Evolutionary conservation across 2,113 vertebrate genomes (phyloP).

Genomic region (Baryphthengus martii): DNA sequence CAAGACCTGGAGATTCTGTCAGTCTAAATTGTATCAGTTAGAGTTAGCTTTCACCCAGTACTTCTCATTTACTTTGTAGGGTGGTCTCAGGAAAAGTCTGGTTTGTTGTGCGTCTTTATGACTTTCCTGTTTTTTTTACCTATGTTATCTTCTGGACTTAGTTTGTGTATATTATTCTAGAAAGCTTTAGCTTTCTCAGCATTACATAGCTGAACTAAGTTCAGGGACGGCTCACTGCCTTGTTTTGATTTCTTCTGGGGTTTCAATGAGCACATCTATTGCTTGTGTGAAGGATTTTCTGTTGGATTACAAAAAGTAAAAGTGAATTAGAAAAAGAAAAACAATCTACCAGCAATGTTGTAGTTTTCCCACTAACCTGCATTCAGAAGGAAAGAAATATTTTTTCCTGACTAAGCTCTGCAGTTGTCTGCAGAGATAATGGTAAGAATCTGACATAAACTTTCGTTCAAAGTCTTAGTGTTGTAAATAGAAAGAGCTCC

Average conservation of each 20-base stretch:
- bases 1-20: background rate
- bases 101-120: background rate
- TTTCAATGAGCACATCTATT: background rate
- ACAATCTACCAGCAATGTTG: background rate
- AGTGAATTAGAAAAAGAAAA: background rate
- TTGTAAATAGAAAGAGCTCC: background rate
- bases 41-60: background rate
- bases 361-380: background rate
- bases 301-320: background rate
- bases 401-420: background rate
- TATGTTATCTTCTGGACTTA: background rate
- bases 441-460: background rate
- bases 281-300: background rate
- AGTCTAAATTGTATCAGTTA: background rate
- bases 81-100: background rate
- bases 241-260: slow-evolving; percentile 4
- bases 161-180: background rate
- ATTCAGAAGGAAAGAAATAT: background rate
- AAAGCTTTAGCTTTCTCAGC: background rate
- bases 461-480: background rate
- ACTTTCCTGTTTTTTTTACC: background rate
- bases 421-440: background rate
- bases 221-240: background rate
- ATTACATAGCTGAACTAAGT: background rate
- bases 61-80: background rate